Evolutionary conservation across 2,888 invertebrate genomes (phyloP).

Genomic region (Scaptomyza tumidula): DNA sequence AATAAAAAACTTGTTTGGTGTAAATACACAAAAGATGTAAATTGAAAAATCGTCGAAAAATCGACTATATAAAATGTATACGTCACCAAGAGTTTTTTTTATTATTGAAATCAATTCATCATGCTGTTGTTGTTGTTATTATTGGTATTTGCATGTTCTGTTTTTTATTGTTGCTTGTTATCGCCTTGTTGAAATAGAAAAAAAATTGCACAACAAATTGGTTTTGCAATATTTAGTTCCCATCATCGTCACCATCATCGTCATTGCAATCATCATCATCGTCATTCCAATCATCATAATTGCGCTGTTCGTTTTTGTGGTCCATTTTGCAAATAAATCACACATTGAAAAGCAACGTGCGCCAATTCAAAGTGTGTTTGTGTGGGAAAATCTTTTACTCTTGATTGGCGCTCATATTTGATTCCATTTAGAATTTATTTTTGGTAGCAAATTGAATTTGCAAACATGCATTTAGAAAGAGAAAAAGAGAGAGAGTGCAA

Average conservation of each 20-base stretch:
- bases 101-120: constrained; percentile 18
- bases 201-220: constrained; percentile 33
- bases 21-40: not conserved
- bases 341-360: constrained; percentile 58
- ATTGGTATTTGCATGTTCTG: not conserved
- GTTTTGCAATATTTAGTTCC: not conserved
- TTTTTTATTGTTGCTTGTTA: constrained; percentile 7
- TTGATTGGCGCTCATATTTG: constrained; percentile 66
- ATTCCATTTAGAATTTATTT: constrained; percentile 57
- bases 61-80: not conserved
- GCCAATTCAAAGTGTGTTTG: constrained; percentile 35
- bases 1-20: constrained; percentile 8
- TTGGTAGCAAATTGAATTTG: constrained; percentile 39
- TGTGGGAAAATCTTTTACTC: constrained; percentile 46
- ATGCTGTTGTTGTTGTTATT: not conserved
- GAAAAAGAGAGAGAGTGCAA: not conserved
- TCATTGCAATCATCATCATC: not conserved
- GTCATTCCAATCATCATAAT: not conserved
- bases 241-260: constrained; percentile 11
- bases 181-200: constrained; percentile 7
- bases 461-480: constrained; percentile 8
- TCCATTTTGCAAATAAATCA: constrained; percentile 50
- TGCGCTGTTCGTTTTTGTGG: constrained; percentile 11
- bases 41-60: not conserved
- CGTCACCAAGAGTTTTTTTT: too few species aligned